Evolutionary conservation across 1,140 invertebrate species (phyloP).

Genomic region (Cydia amplana): DNA sequence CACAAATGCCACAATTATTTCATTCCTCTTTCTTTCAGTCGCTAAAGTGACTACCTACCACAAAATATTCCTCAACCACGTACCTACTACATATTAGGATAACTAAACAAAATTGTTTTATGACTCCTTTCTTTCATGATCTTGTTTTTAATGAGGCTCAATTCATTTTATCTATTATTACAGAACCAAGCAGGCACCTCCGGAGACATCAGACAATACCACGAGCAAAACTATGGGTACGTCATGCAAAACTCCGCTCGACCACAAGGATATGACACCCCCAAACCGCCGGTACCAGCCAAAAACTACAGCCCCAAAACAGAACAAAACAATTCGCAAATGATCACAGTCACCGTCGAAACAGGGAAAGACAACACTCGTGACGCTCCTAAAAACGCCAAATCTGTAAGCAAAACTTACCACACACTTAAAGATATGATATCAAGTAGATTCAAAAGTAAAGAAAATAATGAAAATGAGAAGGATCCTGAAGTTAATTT

Average conservation of each 20-base stretch:
- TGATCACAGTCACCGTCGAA: slow-evolving; percentile 78
- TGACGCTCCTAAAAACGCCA: slow-evolving; percentile 82
- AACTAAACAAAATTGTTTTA: no score
- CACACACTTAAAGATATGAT: slow-evolving; percentile 92
- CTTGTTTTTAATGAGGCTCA: not conserved
- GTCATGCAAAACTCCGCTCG: slow-evolving; percentile 68
- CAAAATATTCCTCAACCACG: no score
- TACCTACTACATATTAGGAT: no score
- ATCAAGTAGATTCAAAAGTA: slow-evolving; percentile 87
- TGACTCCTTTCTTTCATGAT: no score
- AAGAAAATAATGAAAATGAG: slow-evolving; percentile 78
- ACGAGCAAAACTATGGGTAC: slow-evolving; percentile 70
- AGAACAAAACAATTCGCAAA: slow-evolving; percentile 73
- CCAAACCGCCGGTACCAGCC: slow-evolving; percentile 70
- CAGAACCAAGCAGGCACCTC: slow-evolving; percentile 74
- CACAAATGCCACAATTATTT: no score
- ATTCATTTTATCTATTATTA: slow-evolving; percentile 39
- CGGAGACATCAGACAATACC: slow-evolving; percentile 67
- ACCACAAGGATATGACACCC: slow-evolving; percentile 66
- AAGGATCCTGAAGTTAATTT: slow-evolving; percentile 81
- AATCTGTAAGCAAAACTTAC: slow-evolving; percentile 87
- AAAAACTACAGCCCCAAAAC: slow-evolving; percentile 69
- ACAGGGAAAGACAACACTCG: slow-evolving; percentile 75
- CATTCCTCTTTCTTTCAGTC: no score
- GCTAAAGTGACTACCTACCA: no score